Evolutionary conservation across 1,140 invertebrate species (phyloP).

Genomic region (Apis laboriosa): DNA sequence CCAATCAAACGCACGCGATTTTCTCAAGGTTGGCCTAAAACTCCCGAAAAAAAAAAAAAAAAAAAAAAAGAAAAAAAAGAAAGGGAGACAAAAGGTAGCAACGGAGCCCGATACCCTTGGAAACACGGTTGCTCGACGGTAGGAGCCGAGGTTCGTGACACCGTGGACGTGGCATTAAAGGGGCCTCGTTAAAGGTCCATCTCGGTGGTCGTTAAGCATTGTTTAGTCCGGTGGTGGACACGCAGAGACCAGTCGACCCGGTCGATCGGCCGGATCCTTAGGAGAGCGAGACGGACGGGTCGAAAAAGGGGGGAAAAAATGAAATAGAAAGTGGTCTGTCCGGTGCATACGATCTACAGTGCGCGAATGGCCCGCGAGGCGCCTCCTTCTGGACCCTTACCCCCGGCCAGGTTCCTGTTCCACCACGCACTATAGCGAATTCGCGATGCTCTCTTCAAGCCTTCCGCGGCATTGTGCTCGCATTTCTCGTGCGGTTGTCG

Average conservation of each 20-base stretch:
- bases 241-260: conserved; percentile 67
- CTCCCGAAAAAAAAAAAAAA: no score
- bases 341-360: conserved; percentile 77
- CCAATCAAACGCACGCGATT: neutral
- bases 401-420: conserved; percentile 71
- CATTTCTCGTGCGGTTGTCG: conserved; percentile 82
- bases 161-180: conserved; percentile 44
- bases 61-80: neutral
- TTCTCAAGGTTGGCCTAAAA: neutral
- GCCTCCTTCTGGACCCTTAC: conserved; percentile 65
- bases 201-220: conserved; percentile 59
- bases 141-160: conserved; percentile 45
- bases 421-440: conserved; percentile 65
- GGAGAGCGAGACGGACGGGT: conserved; percentile 26
- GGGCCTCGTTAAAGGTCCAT: conserved; percentile 62
- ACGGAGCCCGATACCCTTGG: no score
- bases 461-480: conserved; percentile 74
- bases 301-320: conserved; percentile 66
- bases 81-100: no score
- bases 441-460: conserved; percentile 70
- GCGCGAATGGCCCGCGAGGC: conserved; percentile 72
- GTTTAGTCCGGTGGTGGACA: conserved; percentile 64
- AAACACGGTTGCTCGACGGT: neutral
- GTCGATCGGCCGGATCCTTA: conserved; percentile 21
- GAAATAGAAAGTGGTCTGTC: conserved; percentile 80